Base-by-base conservation (phyloP, 2,113 vertebrate genomes). In the Choloepus hoffmanni region DNA sequence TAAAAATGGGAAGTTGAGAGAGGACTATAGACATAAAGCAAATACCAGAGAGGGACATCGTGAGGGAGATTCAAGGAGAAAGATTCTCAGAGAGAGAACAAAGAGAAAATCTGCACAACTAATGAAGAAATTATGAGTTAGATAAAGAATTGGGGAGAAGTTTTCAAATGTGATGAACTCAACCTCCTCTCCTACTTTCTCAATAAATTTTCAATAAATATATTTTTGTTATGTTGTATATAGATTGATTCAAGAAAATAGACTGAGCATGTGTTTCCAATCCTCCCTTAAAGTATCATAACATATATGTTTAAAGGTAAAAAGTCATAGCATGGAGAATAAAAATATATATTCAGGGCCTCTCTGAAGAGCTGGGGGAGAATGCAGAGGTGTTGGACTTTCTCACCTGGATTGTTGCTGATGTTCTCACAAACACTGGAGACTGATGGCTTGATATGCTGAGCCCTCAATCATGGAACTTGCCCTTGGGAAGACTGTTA, bases 251-350 rank as follows among this genome's bases (percentile, higher is more conserved):
- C 60, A 86, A 90, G n/a, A 85, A 5, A 12, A 6, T 48, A 89
- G 36, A 45, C 19, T 79, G 12, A 58, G 1, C 10, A 40, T 72
- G 21, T 90, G n/a, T 90, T 79, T 85, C 6, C 24, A 78, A 40
- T 23, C 18, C 26, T 76, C 3, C 21, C 30, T 83, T 87, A 53
- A 88, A 74, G 92, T 73, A 89, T 85, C 55, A 68, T 81, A 90
- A 85, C 36, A 58, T 45, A 55, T 15, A 65, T 43, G 30, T 82
- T 88, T 88, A 55, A 77, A 90, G 77, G 84, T 94, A 62, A 88
- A 83, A 62, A 24, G 36, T 36, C 36, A 36, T 36, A 36, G 36
- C 36, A 36, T 36, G 36, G 36, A 36, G 36, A 36, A 36, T 36
- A 36, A 36, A 36, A 36, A 36, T 36, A 36, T 36, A 36, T 36